A percentile compares a stretch with the other conserved stretches of the same genome.
These are phyloP conservation scores for Alethe diademata DNA, from an alignment of 2,113 vertebrate species.

Conservation along the genomic window DNA sequence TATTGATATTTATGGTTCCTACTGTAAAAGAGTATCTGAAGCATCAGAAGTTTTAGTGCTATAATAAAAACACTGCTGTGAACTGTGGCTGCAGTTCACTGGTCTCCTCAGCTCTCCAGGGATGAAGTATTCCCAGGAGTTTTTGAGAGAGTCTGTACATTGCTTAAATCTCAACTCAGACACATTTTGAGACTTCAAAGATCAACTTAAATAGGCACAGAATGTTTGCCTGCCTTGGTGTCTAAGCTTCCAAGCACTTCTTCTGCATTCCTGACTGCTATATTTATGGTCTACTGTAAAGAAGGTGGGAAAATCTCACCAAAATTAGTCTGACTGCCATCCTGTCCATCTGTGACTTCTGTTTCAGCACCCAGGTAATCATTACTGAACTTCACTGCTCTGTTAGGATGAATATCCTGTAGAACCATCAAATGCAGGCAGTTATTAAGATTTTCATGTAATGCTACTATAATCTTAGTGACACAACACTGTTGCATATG, in stretches of 20 bases:
- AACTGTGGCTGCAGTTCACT: not conserved
- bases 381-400: conserved; percentile 50
- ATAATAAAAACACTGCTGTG: not conserved
- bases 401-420: conserved; percentile 64
- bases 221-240: not conserved
- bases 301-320: conserved; percentile 37
- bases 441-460: not conserved
- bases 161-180: not conserved
- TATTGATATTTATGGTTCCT: not conserved
- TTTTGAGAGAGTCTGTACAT: not conserved
- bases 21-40: not conserved
- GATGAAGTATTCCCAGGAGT: not conserved
- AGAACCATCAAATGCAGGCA: conserved; percentile 27
- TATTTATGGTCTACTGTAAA: not conserved
- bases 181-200: not conserved
- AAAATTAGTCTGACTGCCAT: conserved; percentile 56
- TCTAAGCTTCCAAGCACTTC: not conserved
- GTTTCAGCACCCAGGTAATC: conserved; percentile 52
- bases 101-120: not conserved
- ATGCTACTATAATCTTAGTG: not conserved
- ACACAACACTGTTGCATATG: not conserved
- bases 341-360: conserved; percentile 46
- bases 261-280: not conserved
- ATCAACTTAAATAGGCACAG: not conserved
- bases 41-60: not conserved